Evolutionary conservation across 2,113 vertebrate species (phyloP), one percentile per base, ranked within the genome.

Genomic region (Tenrec ecaudatus): DNA sequence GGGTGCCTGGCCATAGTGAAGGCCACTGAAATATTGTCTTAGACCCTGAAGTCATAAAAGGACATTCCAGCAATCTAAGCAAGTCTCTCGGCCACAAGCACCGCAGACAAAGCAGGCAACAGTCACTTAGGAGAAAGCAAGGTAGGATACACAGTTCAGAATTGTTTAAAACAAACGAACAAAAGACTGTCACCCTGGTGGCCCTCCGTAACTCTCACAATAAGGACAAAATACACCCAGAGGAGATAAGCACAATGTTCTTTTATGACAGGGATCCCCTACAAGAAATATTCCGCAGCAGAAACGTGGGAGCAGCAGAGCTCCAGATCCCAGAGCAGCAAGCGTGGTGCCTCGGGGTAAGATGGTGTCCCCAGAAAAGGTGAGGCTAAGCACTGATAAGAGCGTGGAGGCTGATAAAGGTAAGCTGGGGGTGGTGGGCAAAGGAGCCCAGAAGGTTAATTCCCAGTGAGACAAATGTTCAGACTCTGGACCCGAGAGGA

Each of bases 1-100:
- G 47, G 47, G 47, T 10, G 6, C 47, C 47, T 53, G 47, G 47
- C 9, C 47, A 53, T 53, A 53, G 11, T 53, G 47, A 53, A 53
- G 47, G 47, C 47, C 47, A 53, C 47, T 53, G 31, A 82, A 43
- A 86, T 47, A 58, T 31, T 58, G 36, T 38, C 29, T 66, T 89
- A 76, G 73, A 79, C 47, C 38, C 6, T 31, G 40, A 94, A 47
- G 29, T 47, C 64, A 83, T 69, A 80, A 58, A 93, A 96, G 58
- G 84, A 86, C 64, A 47, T 16, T 66, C 38, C 40, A n/a, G 60
- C n/a, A 78, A 66, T 53, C 27, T 86, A 81, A 80, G 4, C 15
- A 62, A 89, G n/a, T 38, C 36, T 84, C 60, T 76, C 20, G 15
- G 29, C 25, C 20, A 33, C 36, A 43, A 22, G 25, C 23, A 40